Evolutionary conservation across 2,113 vertebrate species (phyloP).

Genomic region (Monopterus albus): DNA sequence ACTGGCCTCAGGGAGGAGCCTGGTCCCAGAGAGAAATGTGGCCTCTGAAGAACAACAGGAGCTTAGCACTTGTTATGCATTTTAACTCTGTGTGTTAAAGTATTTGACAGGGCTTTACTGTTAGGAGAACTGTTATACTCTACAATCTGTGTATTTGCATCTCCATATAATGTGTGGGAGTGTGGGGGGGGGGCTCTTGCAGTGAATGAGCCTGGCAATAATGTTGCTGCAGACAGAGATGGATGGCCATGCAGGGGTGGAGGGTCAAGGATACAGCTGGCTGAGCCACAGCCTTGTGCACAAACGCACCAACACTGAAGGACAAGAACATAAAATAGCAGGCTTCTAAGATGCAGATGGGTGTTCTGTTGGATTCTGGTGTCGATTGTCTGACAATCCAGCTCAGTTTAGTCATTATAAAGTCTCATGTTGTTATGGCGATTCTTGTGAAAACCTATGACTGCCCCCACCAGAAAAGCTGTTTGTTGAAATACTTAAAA

Average conservation of each 20-base stretch:
- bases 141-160: background rate
- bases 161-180: no score
- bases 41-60: background rate
- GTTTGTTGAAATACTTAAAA: background rate
- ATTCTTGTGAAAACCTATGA: no score
- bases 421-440: background rate
- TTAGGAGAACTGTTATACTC: background rate
- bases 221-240: conserved; percentile 38
- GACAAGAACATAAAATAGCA: no score
- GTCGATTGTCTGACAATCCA: background rate
- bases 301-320: conserved; percentile 6
- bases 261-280: conserved; percentile 46
- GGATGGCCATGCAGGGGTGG: conserved; percentile 38
- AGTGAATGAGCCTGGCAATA: conserved; percentile 3
- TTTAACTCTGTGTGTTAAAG: background rate
- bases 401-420: background rate
- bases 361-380: no score
- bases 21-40: background rate
- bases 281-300: conserved; percentile 10
- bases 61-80: conserved; percentile 5
- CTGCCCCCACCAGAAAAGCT: background rate
- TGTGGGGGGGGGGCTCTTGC: no score
- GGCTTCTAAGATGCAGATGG: background rate
- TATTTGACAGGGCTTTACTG: conserved; percentile 9
- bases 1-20: background rate